Conservation (phyloP, 2,888 invertebrate species). For the Tachystola acroxantha region DNA sequence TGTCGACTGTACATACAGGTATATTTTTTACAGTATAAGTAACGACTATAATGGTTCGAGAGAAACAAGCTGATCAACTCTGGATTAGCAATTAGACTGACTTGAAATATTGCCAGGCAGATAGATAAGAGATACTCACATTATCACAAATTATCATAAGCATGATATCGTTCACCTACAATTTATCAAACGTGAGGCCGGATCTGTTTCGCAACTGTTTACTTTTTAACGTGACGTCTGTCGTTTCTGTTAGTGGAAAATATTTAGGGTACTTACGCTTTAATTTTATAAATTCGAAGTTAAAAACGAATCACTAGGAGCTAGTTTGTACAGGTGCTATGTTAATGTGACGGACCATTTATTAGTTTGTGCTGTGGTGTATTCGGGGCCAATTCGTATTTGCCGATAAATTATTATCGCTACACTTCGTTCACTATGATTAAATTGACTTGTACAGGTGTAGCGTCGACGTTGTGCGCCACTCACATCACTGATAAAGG, state of each 20-base stretch:
- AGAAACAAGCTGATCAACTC: no score
- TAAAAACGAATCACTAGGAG: not conserved
- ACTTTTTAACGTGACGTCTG: constrained; percentile 29
- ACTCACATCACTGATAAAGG: constrained; percentile 37
- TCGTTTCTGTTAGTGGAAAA: not conserved
- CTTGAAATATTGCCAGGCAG: constrained; percentile 1
- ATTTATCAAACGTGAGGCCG: constrained; percentile 20
- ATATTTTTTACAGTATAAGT: no score
- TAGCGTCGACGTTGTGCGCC: constrained; percentile 38
- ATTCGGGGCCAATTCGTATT: constrained; percentile 27
- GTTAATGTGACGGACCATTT: constrained; percentile 6
- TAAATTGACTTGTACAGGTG: constrained; percentile 60
- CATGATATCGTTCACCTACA: constrained; percentile 36
- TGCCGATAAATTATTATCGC: constrained; percentile 49
- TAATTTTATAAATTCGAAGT: not conserved
- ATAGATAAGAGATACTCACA: constrained; percentile 15
- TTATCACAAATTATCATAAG: constrained; percentile 49
- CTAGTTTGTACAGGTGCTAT: constrained; percentile 13
- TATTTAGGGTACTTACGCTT: not conserved
- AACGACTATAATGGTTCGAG: no score
- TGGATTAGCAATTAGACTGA: not conserved
- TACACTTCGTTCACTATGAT: constrained; percentile 43
- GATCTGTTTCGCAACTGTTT: constrained; percentile 29
- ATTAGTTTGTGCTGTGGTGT: constrained; percentile 16
- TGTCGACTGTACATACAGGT: no score